These are phyloP conservation scores for Ornithoptera alexandrae DNA, from an alignment of 2,888 invertebrate species.

Conservation along the genomic window DNA sequence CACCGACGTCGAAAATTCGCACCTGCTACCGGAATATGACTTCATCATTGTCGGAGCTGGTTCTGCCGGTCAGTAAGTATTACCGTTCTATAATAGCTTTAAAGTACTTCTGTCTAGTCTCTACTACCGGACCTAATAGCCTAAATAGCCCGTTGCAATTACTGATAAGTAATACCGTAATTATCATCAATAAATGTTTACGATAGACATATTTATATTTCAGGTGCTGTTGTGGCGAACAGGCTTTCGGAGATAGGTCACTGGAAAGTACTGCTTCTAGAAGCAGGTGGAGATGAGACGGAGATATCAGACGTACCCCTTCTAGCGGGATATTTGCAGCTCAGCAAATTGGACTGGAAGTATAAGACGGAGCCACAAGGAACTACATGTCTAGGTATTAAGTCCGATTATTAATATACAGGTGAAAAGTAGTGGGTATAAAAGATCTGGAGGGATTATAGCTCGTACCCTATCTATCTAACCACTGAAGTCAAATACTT, in stretches of 20 bases:
- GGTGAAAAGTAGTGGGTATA: no score
- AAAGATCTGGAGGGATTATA: no score
- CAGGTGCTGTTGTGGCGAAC: slow-evolving; percentile 91
- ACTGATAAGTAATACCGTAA: not conserved
- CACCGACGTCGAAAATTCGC: slow-evolving; percentile 84
- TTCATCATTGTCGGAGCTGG: slow-evolving; percentile 93
- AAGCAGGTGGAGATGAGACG: slow-evolving; percentile 94
- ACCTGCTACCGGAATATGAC: slow-evolving; percentile 85
- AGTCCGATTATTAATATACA: not conserved
- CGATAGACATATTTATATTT: slow-evolving; percentile 34
- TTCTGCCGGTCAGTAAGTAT: slow-evolving; percentile 84
- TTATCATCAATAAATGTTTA: not conserved
- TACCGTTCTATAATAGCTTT: not conserved
- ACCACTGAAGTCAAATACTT: no score
- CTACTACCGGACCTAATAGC: no score
- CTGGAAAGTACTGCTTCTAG: slow-evolving; percentile 89
- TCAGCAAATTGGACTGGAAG: slow-evolving; percentile 94
- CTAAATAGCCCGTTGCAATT: no score
- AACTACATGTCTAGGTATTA: slow-evolving; percentile 87
- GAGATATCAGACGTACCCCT: slow-evolving; percentile 94
- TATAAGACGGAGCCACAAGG: slow-evolving; percentile 95
- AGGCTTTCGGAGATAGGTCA: slow-evolving; percentile 88
- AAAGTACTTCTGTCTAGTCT: no score
- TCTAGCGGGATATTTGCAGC: slow-evolving; percentile 91
- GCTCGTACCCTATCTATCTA: no score